phyloP scores from a whole-genome alignment of 2,113 vertebrate genomes.

The Alosa alosa region DNA sequence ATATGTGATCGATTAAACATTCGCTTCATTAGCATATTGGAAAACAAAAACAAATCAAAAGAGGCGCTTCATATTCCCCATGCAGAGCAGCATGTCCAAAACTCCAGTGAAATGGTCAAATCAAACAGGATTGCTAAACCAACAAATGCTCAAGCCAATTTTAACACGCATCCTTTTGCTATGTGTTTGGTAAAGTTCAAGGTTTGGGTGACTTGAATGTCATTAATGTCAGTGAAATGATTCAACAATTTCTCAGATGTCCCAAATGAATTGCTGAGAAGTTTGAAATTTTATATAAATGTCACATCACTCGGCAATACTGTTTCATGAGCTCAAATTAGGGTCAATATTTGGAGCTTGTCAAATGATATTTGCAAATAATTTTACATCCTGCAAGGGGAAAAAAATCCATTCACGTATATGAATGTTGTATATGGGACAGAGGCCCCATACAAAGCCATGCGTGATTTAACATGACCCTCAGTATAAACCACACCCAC shows the following conservation, averaged over 20 bases:
- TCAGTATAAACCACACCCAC: too few relatives aligned
- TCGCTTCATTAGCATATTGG: neutral
- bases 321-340: neutral
- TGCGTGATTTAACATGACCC: too few relatives aligned
- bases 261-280: neutral
- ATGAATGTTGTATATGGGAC: too few relatives aligned
- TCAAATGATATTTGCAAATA: too few relatives aligned
- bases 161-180: too few relatives aligned
- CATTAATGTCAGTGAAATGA: neutral
- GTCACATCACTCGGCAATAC: neutral
- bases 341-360: neutral
- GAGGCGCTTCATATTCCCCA: neutral
- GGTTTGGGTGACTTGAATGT: too few relatives aligned
- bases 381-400: too few relatives aligned
- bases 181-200: too few relatives aligned
- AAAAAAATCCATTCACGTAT: too few relatives aligned
- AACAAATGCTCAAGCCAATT: neutral
- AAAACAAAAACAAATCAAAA: slow-evolving; percentile 3
- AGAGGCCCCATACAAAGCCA: too few relatives aligned
- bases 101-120: neutral
- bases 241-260: neutral
- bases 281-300: neutral
- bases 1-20: slow-evolving; percentile 10
- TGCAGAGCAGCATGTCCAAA: neutral
- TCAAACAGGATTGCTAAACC: neutral